Evolutionary conservation across 2,888 invertebrate genomes (phyloP), one percentile per base, ranked within the genome.

Genomic region (Tigriopus californicus): DNA sequence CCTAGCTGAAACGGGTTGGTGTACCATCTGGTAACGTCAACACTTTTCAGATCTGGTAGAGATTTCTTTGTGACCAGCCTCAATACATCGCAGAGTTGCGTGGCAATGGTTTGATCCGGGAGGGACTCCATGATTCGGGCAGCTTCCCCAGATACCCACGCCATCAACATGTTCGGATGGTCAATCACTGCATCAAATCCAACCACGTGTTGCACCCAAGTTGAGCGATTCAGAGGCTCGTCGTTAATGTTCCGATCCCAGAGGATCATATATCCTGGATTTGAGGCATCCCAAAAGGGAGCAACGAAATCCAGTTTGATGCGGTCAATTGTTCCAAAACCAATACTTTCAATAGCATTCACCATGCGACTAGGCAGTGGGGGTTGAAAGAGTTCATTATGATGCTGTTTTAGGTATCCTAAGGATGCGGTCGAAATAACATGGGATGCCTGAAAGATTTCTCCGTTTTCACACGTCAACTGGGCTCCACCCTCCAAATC

Each of bases 261-360:
- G n/a, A 56, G 33, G 2, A 54, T 41, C 54, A 54, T 54, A 2
- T 40, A 15, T 54, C 54, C 54, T 2, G 54, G 54, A 41, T 54
- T 41, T 13, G 33, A 13, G 15, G 18, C 13, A 24, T 61, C 56
- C 67, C 70, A 68, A 61, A 69, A 68, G 1, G 68, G 67, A 11
- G 61, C 61, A n/a, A 68, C 66, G 64, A 67, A 71, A 49, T 67
- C 65, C 13, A 71, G 63, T 60, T 66, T 69, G 41, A 71, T 67
- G 64, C 70, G 71, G 63, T 70, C 66, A 5, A 70, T 67, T 24
- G 65, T 65, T 1, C 70, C 71, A 61, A 68, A 71, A 5, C 70
- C 70, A 41, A 70, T 63, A 8, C 25, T 41, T 40, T 49, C 18
- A 18, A 62, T 62, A 6, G 55, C 48, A 12, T 41, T 15, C 20